Conservation (phyloP, 2,113 vertebrate species). For the Colinus virginianus region DNA sequence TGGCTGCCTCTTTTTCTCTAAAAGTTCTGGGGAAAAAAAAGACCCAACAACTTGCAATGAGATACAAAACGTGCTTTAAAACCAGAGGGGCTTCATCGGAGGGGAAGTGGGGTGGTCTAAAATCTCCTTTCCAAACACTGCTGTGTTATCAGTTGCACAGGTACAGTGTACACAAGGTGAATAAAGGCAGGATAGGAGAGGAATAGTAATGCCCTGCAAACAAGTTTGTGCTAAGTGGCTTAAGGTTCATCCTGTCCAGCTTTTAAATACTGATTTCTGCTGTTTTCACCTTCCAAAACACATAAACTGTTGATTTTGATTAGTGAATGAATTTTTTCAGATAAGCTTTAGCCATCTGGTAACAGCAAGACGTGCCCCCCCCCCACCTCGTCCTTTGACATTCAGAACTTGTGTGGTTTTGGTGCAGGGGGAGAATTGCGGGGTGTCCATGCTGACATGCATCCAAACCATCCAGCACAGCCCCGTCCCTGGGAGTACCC, state of each 20-base stretch:
- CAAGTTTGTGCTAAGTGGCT: constrained; percentile 62
- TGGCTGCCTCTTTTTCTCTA: not conserved
- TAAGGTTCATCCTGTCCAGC: constrained; percentile 36
- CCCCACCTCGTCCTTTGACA: constrained; percentile 9
- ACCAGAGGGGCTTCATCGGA: fast-evolving
- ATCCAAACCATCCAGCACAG: not conserved
- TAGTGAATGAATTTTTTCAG: constrained; percentile 42
- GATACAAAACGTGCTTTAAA: not conserved
- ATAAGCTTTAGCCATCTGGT: constrained; percentile 43
- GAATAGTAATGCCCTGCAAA: constrained; percentile 57
- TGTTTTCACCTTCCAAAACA: constrained; percentile 54
- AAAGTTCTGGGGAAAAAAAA: not conserved
- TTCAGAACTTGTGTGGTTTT: not conserved
- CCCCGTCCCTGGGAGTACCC: not conserved
- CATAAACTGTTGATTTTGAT: constrained; percentile 44
- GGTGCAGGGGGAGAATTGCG: not conserved
- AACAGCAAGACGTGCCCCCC: not conserved
- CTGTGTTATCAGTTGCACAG: constrained; percentile 20
- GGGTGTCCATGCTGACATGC: not conserved
- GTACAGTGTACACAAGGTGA: not conserved
- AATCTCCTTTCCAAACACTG: constrained; percentile 26
- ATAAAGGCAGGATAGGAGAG: constrained; percentile 22
- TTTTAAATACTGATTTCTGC: constrained; percentile 47
- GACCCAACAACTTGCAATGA: not conserved
- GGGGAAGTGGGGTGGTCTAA: not conserved